Evolutionary conservation across 2,113 vertebrate species (phyloP).

Genomic region (Struthio camelus): DNA sequence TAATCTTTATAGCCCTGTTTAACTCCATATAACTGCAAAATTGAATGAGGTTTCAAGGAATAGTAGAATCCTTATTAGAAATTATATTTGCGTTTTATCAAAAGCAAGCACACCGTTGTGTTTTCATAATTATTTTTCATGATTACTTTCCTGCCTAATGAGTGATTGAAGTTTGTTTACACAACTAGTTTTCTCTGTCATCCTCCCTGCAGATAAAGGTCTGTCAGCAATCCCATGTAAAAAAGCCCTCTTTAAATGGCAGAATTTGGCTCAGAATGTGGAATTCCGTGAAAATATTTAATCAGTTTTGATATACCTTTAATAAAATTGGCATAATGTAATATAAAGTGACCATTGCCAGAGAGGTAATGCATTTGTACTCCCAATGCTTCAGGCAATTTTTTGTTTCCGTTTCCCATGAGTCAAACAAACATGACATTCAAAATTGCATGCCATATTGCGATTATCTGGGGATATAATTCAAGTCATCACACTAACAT

Average conservation of each 20-base stretch:
- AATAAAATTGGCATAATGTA: slow-evolving; percentile 17
- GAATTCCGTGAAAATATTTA: neutral
- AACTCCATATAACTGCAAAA: neutral
- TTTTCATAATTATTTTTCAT: neutral
- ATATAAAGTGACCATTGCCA: slow-evolving; percentile 17
- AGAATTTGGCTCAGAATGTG: neutral
- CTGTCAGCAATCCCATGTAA: neutral
- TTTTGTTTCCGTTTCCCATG: slow-evolving; percentile 48
- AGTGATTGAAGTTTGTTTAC: neutral
- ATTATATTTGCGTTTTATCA: neutral
- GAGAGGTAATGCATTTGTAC: neutral
- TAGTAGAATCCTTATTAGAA: neutral
- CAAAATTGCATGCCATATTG: slow-evolving; percentile 28
- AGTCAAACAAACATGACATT: slow-evolving; percentile 38
- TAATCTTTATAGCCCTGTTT: neutral
- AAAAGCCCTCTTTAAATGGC: neutral
- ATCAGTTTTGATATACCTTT: neutral
- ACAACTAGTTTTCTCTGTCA: neutral
- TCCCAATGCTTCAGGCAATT: neutral
- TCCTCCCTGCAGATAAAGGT: neutral
- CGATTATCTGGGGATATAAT: slow-evolving; percentile 26
- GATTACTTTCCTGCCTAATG: neutral
- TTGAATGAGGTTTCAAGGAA: neutral
- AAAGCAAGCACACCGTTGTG: neutral
- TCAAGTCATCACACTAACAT: slow-evolving; percentile 11